Evolutionary conservation across 2,113 vertebrate genomes (phyloP), one percentile per base, ranked within the genome.

Genomic region (Lates calcarifer): DNA sequence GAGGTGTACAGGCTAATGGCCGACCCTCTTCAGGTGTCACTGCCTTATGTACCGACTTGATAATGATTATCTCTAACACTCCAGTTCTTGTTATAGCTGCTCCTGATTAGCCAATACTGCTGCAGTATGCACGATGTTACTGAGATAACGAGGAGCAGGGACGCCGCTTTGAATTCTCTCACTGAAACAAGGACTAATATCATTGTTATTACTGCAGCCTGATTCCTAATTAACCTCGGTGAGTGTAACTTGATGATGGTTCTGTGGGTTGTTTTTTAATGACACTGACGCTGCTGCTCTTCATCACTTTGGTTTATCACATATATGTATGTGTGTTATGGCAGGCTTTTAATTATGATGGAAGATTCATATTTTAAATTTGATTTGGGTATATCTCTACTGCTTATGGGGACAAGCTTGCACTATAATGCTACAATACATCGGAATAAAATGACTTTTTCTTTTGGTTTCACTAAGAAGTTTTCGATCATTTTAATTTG

Each of bases 51-150:
- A 90, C 91, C 69, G 84, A 91, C 90, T 62, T 87, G 86, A 93
- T 92, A 91, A 90, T 87, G 83, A 92, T 93, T 90, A 93, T 93
- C 92, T 91, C 64, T 57, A 29, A 35, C 83, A 68, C 89, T 89
- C 81, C 63, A 82, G 66, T 72, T 28, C 87, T 74, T 72, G 82
- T 70, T 83, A 24, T n/a, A 70, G 18, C 29, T 60, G 74, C 72
- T 75, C 65, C 60, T 51, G 80, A 82, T 79, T 31, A 81, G 77
- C 70, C 75, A 82, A 77, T 77, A 62, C 79, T 66, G 70, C 77
- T 60, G 71, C 57, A 63, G 61, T 76, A 41, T 70, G 79, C 58
- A 45, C 2, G 63, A 75, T 65, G 71, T 35, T 68, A 24, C 11
- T 20, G 57, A 71, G 85, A 91, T 87, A 88, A 85, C 60, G 14